Evolutionary conservation across 2,888 invertebrate species (phyloP).

Genomic region (Hydriomena furcata): DNA sequence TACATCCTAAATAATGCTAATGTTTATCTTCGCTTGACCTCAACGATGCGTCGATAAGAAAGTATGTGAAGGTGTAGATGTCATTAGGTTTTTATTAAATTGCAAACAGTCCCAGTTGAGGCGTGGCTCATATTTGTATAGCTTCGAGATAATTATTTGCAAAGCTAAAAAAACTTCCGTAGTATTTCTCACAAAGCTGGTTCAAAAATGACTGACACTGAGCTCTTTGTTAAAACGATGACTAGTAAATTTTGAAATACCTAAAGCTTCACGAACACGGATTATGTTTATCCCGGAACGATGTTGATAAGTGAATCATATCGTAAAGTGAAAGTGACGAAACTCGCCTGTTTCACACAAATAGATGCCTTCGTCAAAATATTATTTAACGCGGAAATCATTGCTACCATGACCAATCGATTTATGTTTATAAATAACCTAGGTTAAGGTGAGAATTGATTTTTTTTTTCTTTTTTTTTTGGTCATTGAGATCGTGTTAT

Average conservation of each 20-base stretch:
- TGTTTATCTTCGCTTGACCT: neutral
- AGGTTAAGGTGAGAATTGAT: too few relatives aligned
- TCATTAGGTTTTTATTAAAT: neutral
- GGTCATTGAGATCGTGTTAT: too few relatives aligned
- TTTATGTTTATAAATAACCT: neutral
- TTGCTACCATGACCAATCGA: neutral
- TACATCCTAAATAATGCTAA: neutral
- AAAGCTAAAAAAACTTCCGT: neutral
- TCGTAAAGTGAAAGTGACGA: neutral
- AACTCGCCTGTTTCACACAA: neutral
- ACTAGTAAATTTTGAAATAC: neutral
- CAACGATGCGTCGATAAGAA: neutral
- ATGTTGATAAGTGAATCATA: too few relatives aligned
- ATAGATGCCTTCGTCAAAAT: neutral
- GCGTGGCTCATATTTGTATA: neutral
- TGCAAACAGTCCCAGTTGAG: neutral
- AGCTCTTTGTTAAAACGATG: neutral
- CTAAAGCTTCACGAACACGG: too few relatives aligned
- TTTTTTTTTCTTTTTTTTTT: too few relatives aligned
- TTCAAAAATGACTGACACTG: slow-evolving; percentile 2
- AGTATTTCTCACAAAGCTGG: slow-evolving; percentile 4
- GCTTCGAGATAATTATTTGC: slow-evolving; percentile 1
- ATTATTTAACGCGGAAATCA: neutral
- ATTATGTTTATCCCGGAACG: too few relatives aligned
- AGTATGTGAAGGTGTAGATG: neutral